Evolutionary conservation across 1,140 invertebrate genomes (phyloP).

Genomic region (Magallana ariakensis): DNA sequence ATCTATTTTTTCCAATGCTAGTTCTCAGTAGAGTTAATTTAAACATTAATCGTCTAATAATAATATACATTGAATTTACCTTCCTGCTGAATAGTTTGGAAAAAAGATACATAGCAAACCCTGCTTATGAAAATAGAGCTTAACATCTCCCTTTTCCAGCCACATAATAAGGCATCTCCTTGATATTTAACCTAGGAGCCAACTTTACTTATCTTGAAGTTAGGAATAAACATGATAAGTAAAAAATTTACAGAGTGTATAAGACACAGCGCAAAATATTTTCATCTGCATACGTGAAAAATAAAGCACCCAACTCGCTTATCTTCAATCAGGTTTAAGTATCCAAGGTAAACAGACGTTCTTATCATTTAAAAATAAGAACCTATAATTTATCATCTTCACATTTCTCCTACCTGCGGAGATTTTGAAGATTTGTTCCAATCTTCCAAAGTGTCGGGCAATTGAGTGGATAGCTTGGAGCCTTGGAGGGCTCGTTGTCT

Average conservation of each 20-base stretch:
- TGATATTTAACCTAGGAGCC: neutral
- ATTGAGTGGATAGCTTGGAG: conserved; percentile 54
- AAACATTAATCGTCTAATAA: too few relatives aligned
- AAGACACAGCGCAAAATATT: neutral
- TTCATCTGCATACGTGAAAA: conserved; percentile 18
- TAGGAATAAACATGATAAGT: conserved; percentile 19
- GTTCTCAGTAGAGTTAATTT: too few relatives aligned
- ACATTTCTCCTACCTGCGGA: conserved; percentile 35
- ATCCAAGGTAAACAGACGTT: conserved; percentile 8
- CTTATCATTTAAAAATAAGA: conserved; percentile 33
- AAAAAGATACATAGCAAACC: conserved; percentile 21
- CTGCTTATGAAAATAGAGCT: neutral
- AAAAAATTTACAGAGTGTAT: conserved; percentile 4
- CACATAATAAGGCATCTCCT: neutral
- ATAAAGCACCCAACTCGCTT: neutral
- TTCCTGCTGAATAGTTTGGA: conserved; percentile 3
- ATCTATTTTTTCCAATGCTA: neutral
- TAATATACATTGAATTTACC: neutral
- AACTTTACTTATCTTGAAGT: conserved; percentile 22
- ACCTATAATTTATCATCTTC: conserved; percentile 25
- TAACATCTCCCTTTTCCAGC: neutral
- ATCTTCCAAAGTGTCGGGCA: conserved; percentile 53
- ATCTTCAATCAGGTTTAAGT: conserved; percentile 21
- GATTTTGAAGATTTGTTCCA: neutral
- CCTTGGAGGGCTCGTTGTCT: conserved; percentile 72